These are phyloP conservation scores for Nasonia vitripennis DNA, from an alignment of 1,140 invertebrate genomes.

Conservation along the genomic window DNA sequence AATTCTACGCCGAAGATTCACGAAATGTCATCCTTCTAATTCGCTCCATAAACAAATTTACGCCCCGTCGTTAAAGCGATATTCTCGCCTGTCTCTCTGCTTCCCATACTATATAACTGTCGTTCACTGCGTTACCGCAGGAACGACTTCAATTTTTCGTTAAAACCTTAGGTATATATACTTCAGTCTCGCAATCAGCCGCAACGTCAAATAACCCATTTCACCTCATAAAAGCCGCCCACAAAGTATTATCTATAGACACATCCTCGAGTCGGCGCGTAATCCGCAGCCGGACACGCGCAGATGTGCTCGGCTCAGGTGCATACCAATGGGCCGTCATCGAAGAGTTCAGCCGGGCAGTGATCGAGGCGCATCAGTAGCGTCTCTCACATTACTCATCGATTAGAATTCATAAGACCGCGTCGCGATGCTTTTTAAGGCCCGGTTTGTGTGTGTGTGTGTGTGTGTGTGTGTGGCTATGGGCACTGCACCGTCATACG, in stretches of 20 bases:
- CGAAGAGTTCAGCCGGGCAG: conserved; percentile 40
- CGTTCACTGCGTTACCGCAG: not conserved
- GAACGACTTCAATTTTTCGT: no score
- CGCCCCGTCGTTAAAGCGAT: no score
- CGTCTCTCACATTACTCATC: conserved; percentile 51
- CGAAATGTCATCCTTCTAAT: not conserved
- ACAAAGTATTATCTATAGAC: no score
- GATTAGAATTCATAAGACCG: conserved; percentile 61
- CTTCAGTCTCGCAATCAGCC: no score
- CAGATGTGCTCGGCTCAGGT: conserved; percentile 5
- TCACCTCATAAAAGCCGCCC: not conserved
- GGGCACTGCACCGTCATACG: not conserved
- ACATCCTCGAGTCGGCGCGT: not conserved
- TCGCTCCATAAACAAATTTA: not conserved
- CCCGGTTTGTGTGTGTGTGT: conserved; percentile 13
- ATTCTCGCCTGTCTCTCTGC: not conserved
- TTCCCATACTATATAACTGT: not conserved
- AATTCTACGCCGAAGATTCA: not conserved
- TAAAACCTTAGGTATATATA: no score
- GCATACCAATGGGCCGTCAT: conserved; percentile 17
- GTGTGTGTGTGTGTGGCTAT: not conserved
- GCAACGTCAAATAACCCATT: no score
- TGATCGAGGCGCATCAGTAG: conserved; percentile 43
- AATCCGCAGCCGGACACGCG: conserved; percentile 45
- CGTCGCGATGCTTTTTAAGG: conserved; percentile 58